A percentile compares a stretch with the other conserved stretches of the same genome.
These are phyloP conservation scores for Saguinus midas DNA, from an alignment of 2,113 vertebrate species.

Conservation along the genomic window DNA sequence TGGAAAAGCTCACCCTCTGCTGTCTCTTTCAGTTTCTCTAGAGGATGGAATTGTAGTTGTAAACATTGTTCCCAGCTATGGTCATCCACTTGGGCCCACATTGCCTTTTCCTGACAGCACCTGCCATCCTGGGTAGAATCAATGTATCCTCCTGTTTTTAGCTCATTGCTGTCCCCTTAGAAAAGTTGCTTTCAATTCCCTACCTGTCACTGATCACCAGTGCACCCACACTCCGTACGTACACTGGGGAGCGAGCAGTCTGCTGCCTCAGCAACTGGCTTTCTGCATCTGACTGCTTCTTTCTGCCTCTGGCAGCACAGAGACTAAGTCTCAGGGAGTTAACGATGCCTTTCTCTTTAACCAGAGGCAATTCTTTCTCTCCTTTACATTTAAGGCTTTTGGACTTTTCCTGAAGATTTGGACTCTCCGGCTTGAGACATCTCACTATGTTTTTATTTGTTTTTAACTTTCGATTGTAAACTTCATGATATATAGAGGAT, in stretches of 20 bases:
- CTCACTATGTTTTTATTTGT: not conserved
- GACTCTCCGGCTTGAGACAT: not conserved
- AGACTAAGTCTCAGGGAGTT: not conserved
- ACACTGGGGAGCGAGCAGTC: not conserved
- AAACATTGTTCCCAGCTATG: not conserved
- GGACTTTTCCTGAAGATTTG: not conserved
- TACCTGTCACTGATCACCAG: no score
- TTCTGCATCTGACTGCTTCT: not conserved
- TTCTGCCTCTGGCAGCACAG: not conserved
- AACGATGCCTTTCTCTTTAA: not conserved
- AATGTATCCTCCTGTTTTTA: not conserved
- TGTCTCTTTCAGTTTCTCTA: not conserved
- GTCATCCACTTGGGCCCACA: not conserved
- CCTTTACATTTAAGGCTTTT: not conserved
- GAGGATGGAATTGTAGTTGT: not conserved
- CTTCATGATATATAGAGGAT: not conserved
- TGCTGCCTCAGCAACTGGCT: not conserved
- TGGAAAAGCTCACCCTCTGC: not conserved
- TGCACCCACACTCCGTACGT: fast-evolving
- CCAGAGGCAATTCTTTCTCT: not conserved
- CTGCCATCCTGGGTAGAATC: not conserved
- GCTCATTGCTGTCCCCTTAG: not conserved
- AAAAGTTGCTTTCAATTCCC: not conserved
- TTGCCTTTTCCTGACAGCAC: not conserved
- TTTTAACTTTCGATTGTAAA: not conserved